Conservation (phyloP, 64 coral and sea anemone genomes). For the Dendronephthya gigantea region DNA sequence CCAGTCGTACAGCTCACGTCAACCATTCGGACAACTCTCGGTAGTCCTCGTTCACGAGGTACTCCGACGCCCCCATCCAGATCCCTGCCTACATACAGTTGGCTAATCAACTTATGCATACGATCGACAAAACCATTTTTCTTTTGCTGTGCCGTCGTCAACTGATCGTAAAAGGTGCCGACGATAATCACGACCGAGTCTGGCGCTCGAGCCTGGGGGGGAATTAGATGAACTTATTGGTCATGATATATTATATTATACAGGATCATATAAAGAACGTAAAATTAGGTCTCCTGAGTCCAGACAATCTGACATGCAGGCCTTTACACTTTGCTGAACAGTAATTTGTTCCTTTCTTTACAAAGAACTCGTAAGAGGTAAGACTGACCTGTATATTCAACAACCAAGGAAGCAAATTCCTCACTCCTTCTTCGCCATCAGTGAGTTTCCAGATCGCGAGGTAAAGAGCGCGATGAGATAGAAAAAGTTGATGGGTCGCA, state of each 20-base stretch:
- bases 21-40: conserved; percentile 69
- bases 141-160: conserved; percentile 52
- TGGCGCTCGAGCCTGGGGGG: conserved; percentile 66
- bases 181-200: conserved; percentile 84
- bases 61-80: conserved; percentile 42
- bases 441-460: conserved; percentile 97
- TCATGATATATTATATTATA: neutral
- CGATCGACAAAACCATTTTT: conserved; percentile 39
- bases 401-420: conserved; percentile 67
- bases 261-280: too few species aligned
- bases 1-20: conserved; percentile 84
- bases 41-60: conserved; percentile 75
- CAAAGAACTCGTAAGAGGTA: too few species aligned
- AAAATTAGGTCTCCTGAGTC: too few species aligned
- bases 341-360: too few species aligned
- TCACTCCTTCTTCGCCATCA: conserved; percentile 77
- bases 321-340: neutral
- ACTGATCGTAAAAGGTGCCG: conserved; percentile 69
- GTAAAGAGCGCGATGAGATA: conserved; percentile 90
- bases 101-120: conserved; percentile 60
- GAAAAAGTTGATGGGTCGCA: conserved; percentile 85
- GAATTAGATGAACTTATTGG: neutral
- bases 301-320: neutral
- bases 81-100: conserved; percentile 69
- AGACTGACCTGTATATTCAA: conserved; percentile 86